Base-by-base conservation (phyloP, 2,113 vertebrate genomes). In the Lethenteron reissneri region DNA sequence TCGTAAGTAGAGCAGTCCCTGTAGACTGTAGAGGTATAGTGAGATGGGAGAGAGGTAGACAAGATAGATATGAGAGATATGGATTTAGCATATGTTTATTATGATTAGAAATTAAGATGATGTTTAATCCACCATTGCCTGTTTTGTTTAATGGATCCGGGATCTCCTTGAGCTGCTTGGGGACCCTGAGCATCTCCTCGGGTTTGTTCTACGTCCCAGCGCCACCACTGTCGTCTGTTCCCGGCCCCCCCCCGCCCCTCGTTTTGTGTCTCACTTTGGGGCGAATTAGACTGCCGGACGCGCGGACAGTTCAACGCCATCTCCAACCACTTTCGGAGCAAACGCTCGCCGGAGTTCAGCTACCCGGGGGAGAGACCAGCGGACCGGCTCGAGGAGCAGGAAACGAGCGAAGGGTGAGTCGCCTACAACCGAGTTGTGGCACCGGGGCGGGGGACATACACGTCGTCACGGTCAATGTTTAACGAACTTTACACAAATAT, bases 251-350 rank as follows among this genome's bases (percentile, higher is more conserved):
- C 14, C 17, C 3, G 3, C 14, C 60, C 60, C 14, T 15, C 5
- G 17, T 64, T 14, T 64, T 14, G 60, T 64, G 25, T 68, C 25
- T 68, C 25, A 11, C n/a, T 58, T 15, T 73, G 58, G 57, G 8
- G 57, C 70, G 14, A 71, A 57, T 57, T 79, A 99, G 94, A 99
- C 78, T 99, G 94, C 77, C 85, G 91, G 78, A 90, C 90, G 72
- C 85, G 95, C 77, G 94, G 92, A 21, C 94, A 96, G 78, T 95
- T 97, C 79, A 94, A 89, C 57, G 87, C 86, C 1, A 86, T 99
- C 76, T 92, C 94, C 0, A 88, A 87, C 72, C 94, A 96, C 71
- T 95, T 99, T 74, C 84, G 94, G 72, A 89, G 92, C 72, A 86
- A 83, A 72, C 82, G 94, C 25, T 94, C 91, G 74, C 81, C 82